A percentile compares a stretch with the other conserved stretches of the same genome.
These are phyloP conservation scores for Drosophila seguyi DNA, from an alignment of 1,140 invertebrate species.

Conservation along the genomic window DNA sequence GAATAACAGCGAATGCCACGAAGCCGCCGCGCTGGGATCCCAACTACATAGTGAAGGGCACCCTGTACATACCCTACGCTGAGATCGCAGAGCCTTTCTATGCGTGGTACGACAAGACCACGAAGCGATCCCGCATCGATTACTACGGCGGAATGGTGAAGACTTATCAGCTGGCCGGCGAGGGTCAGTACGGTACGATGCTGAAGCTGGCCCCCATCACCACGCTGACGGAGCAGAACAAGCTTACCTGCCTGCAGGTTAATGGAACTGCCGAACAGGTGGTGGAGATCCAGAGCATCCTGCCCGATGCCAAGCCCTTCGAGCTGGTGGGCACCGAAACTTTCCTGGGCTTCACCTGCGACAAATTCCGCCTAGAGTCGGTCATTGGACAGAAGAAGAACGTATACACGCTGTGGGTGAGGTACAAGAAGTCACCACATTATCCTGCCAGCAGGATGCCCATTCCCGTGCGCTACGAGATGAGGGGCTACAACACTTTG, in stretches of 20 bases:
- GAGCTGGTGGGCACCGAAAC: constrained; percentile 88
- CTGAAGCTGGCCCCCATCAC: constrained; percentile 95
- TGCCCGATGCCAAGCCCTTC: constrained; percentile 93
- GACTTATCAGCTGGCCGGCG: constrained; percentile 91
- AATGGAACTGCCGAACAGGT: constrained; percentile 89
- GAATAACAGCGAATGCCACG: constrained; percentile 54
- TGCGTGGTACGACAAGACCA: constrained; percentile 92
- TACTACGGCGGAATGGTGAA: constrained; percentile 97
- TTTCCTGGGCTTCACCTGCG: constrained; percentile 88
- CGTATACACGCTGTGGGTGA: constrained; percentile 94
- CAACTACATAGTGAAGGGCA: constrained; percentile 90
- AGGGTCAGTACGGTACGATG: constrained; percentile 90
- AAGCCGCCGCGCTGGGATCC: constrained; percentile 89
- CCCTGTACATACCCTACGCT: constrained; percentile 95
- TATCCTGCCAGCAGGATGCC: constrained; percentile 85
- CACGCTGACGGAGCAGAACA: constrained; percentile 90
- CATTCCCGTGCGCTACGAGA: constrained; percentile 93
- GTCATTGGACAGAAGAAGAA: constrained; percentile 92
- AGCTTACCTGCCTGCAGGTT: constrained; percentile 92
- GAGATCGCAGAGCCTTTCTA: constrained; percentile 95
- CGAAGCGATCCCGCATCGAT: constrained; percentile 94
- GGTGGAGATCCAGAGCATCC: constrained; percentile 90
- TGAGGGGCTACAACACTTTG: constrained; percentile 96
- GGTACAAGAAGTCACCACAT: constrained; percentile 88
- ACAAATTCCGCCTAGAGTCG: constrained; percentile 91